These are phyloP conservation scores for Trissolcus brochymenae DNA, from an alignment of 2,888 invertebrate genomes.

Conservation along the genomic window DNA sequence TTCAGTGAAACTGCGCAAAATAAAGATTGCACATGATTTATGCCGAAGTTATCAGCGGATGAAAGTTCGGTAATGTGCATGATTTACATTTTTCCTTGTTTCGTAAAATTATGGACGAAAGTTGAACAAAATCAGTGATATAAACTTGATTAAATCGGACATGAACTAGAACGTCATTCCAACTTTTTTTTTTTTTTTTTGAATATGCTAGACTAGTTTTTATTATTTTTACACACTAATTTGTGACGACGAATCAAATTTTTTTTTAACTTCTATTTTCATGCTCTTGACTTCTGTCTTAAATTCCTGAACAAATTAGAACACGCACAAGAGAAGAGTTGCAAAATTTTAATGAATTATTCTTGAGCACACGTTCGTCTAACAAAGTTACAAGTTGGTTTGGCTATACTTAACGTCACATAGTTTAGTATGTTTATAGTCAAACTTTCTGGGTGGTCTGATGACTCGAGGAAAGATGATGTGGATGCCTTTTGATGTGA, in stretches of 20 bases:
- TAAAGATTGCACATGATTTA: constrained; percentile 34
- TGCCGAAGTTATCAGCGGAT: constrained; percentile 12
- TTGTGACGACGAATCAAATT: not conserved
- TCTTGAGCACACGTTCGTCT: constrained; percentile 16
- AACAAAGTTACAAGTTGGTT: constrained; percentile 18
- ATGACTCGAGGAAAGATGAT: constrained; percentile 24
- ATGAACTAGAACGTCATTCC: no score
- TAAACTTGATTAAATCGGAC: not conserved
- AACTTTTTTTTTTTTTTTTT: no score
- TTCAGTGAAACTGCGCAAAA: not conserved
- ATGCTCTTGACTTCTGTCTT: not conserved
- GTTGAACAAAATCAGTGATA: constrained; percentile 3
- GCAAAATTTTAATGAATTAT: constrained; percentile 25
- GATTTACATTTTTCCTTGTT: constrained; percentile 1
- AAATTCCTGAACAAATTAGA: constrained; percentile 13
- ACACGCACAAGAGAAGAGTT: not conserved
- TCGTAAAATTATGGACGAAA: not conserved
- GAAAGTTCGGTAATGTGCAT: not conserved
- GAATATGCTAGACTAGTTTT: no score
- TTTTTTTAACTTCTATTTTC: not conserved
- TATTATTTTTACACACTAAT: no score
- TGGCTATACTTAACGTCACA: constrained; percentile 25
- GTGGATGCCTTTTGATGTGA: constrained; percentile 30
- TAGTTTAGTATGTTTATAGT: constrained; percentile 7
- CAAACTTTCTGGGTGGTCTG: constrained; percentile 24